phyloP scores from a whole-genome alignment of 2,113 vertebrate genomes.

The Origma solitaria region DNA sequence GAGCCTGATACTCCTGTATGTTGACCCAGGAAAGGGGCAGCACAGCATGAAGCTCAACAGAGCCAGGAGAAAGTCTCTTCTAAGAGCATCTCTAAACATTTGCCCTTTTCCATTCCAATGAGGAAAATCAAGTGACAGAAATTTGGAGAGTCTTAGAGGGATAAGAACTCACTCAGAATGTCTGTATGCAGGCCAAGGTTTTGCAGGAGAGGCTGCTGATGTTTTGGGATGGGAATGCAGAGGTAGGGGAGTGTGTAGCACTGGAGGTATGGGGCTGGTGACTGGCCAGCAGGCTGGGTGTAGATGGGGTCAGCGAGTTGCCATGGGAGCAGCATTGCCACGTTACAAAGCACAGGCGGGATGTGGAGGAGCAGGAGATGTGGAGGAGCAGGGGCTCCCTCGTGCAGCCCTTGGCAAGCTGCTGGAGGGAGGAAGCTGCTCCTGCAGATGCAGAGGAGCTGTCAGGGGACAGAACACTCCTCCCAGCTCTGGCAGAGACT shows the following conservation, averaged over 20 bases:
- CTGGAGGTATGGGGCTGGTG: not conserved
- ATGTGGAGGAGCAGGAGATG: not conserved
- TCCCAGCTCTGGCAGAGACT: conserved; percentile 26
- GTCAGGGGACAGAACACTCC: not conserved
- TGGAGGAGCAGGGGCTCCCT: not conserved
- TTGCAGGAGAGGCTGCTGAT: not conserved
- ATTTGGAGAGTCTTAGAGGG: not conserved
- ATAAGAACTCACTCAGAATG: not conserved
- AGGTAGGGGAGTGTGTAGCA: not conserved
- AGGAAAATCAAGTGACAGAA: not conserved
- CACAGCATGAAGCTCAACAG: not conserved
- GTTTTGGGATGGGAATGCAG: not conserved
- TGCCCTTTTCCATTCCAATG: not conserved
- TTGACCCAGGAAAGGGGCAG: not conserved
- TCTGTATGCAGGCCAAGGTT: not conserved
- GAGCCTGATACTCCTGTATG: not conserved
- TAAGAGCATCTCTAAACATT: not conserved
- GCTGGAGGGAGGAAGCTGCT: not conserved
- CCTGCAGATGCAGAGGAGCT: conserved; percentile 24
- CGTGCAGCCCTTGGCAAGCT: not conserved
- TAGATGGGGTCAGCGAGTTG: not conserved
- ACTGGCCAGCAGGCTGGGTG: not conserved
- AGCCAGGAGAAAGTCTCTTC: not conserved
- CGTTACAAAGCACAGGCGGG: not conserved
- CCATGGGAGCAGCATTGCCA: not conserved